Conservation (phyloP, 2,797 vertebrate species). For the Etheostoma nigrum region DNA sequence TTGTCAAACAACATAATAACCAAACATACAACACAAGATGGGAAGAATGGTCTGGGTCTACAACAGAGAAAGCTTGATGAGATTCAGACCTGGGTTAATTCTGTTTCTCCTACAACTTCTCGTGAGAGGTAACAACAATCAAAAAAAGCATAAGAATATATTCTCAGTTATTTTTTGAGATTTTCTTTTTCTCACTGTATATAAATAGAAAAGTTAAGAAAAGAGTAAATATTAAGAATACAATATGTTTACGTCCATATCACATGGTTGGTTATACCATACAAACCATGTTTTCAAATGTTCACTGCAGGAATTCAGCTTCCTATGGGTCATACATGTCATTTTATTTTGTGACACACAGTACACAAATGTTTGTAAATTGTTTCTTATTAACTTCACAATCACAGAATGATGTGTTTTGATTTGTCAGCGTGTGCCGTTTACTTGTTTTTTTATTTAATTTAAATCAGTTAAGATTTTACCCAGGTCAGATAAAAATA, state of each 20-base stretch:
- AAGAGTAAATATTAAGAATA: background rate
- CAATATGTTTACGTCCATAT: background rate
- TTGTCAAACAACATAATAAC: slow-evolving; percentile 64
- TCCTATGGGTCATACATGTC: background rate
- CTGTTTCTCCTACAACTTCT: background rate
- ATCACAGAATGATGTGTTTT: too few species aligned
- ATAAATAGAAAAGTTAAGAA: background rate
- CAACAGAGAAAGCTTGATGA: slow-evolving; percentile 38
- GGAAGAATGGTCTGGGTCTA: slow-evolving; percentile 53
- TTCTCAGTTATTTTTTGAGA: background rate
- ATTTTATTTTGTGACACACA: background rate
- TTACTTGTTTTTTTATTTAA: too few species aligned
- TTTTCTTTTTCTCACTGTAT: background rate
- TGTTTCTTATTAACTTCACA: background rate
- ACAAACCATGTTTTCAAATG: background rate
- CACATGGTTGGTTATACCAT: background rate
- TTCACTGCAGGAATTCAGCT: background rate
- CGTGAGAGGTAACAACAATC: background rate
- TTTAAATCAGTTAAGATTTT: background rate
- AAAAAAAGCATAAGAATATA: background rate
- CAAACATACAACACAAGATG: slow-evolving; percentile 71
- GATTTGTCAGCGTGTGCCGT: too few species aligned
- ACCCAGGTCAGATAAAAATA: slow-evolving; percentile 37
- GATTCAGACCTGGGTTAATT: slow-evolving; percentile 27
- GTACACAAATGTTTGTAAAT: background rate